Percentiles rank a stretch among this genome's conserved stretches.
Evolutionary conservation across 2,113 vertebrate species (phyloP).

Genomic region (Malurus cyaneus): DNA sequence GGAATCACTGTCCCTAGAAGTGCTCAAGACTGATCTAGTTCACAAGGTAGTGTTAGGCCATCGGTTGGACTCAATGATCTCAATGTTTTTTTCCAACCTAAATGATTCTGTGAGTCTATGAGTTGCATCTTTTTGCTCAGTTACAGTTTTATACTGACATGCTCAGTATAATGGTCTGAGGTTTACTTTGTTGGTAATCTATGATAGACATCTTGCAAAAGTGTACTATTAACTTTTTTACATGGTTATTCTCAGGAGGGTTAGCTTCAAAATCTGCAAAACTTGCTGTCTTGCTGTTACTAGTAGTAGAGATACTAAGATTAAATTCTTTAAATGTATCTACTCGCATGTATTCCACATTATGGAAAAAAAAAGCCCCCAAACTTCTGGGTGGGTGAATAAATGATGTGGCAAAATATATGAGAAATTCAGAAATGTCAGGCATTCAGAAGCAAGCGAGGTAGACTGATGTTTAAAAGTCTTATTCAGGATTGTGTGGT

Average conservation of each 20-base stretch:
- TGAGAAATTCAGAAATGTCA: neutral
- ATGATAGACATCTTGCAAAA: neutral
- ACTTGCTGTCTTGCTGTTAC: neutral
- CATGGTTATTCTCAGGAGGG: neutral
- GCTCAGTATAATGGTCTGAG: neutral
- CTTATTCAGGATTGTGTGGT: neutral
- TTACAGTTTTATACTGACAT: neutral
- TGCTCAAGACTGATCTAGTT: neutral
- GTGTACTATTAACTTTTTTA: neutral
- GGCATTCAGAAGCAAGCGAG: neutral
- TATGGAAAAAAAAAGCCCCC: fast-evolving
- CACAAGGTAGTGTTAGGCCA: no score
- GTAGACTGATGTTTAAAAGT: neutral
- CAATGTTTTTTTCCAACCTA: neutral
- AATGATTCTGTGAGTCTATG: neutral
- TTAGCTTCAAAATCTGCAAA: neutral
- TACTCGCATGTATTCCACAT: neutral
- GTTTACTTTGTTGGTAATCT: neutral
- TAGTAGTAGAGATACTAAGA: neutral
- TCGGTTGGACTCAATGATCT: neutral
- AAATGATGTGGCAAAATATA: neutral
- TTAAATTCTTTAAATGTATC: neutral
- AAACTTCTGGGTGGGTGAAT: neutral
- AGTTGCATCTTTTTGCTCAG: neutral
- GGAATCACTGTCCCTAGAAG: neutral